Evolutionary conservation across 2,888 invertebrate genomes (phyloP), one percentile per base, ranked within the genome.

Genomic region (Embidobia sp.): DNA sequence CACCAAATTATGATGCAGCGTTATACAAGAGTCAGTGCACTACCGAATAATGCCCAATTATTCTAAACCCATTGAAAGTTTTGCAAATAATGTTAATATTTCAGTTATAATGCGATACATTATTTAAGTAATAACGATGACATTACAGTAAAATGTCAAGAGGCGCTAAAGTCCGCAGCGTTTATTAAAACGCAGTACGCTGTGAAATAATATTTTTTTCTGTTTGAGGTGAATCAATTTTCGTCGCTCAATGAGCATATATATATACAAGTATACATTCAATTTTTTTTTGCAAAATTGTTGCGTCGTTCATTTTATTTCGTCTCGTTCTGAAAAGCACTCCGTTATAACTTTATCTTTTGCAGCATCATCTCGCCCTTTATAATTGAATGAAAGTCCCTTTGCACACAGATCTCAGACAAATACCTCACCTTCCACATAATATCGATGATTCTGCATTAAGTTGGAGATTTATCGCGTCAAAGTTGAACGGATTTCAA

Each of bases 301-400:
- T 10, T 18, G 42, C 29, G 5, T 5, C 11, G 19, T 53, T 13
- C 22, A 37, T 27, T 46, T 48, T 37, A 26, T 27, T 48, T 22
- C 6, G 22, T 6, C 22, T 27, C 6, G 15, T 26, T 44, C 35
- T 63, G 33, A 35, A 49, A 48, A 29, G 31, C 13, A 48, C 22
- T 13, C 48, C 11, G 48, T 63, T 63, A 40, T 15, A 37, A 49
- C n/a, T 35, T 27, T 1, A 48, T 63, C 37, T 49, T 63, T 63
- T 49, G 63, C 49, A 16, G 10, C 29, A 63, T 49, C 63, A 61
- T 40, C 18, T 22, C 22, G 15, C 15, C 22, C 44, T 42, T 29
- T 33, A 64, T 64, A 64, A 64, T 64, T 44, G 42, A 64, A 51
- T 51, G 44, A 51, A 33, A 53, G 42, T 53, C 42, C 42, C 26